A percentile compares a stretch with the other conserved stretches of the same genome.
These are phyloP conservation scores for Teleiodes luculella DNA, from an alignment of 2,888 invertebrate genomes.

Conservation along the genomic window DNA sequence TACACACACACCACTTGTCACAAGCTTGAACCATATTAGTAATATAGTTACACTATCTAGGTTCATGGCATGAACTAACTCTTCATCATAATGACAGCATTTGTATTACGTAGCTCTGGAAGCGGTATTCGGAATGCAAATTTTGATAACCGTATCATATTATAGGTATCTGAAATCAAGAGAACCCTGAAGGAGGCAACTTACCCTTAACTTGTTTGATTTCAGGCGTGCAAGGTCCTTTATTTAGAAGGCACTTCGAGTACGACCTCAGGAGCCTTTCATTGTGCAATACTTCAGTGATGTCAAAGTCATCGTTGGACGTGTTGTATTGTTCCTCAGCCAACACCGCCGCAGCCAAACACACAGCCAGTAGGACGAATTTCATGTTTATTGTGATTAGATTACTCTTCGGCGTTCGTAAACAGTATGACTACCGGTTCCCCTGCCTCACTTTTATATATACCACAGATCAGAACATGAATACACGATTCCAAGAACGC, in stretches of 20 bases:
- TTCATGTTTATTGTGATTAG: slow-evolving; percentile 32
- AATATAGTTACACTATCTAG: too few relatives aligned
- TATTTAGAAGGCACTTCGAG: slow-evolving; percentile 82
- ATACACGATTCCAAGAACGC: background rate
- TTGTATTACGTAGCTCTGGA: too few relatives aligned
- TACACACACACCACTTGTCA: too few relatives aligned
- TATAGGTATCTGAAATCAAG: background rate
- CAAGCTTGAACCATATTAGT: too few relatives aligned
- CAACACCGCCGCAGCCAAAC: slow-evolving; percentile 37
- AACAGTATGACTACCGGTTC: background rate
- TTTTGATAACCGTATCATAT: background rate
- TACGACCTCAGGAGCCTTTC: slow-evolving; percentile 83
- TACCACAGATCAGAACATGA: background rate
- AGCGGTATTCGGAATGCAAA: too few relatives aligned
- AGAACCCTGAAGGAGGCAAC: slow-evolving; percentile 20
- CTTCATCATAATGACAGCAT: too few relatives aligned
- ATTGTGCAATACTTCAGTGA: slow-evolving; percentile 82
- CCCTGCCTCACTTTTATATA: slow-evolving; percentile 1
- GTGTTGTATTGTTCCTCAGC: slow-evolving; percentile 77
- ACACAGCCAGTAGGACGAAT: slow-evolving; percentile 38
- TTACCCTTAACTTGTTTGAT: slow-evolving; percentile 84
- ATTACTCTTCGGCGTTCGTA: background rate
- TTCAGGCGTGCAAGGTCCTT: slow-evolving; percentile 84
- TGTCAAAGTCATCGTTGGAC: slow-evolving; percentile 81
- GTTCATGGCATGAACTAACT: too few relatives aligned